Percentiles rank a stretch among this genome's conserved stretches.
Conservation (phyloP, 2,888 invertebrate genomes). For the Hemicrepidius hirtus region DNA sequence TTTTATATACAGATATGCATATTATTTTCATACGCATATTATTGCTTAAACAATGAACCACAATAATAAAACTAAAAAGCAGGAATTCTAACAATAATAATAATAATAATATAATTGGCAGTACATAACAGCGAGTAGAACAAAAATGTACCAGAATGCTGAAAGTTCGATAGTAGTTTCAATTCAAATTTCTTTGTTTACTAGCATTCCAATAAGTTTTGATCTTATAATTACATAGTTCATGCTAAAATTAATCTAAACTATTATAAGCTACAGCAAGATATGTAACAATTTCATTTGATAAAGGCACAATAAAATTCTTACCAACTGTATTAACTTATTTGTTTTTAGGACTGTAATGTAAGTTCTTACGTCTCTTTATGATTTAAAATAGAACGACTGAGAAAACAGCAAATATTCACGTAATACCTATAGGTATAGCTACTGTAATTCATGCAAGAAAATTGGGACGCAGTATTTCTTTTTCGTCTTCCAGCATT, state of each 20-base stretch:
- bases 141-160: conserved; percentile 4
- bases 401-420: too few species aligned
- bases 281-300: conserved; percentile 42
- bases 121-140: conserved; percentile 21
- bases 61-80: conserved; percentile 12
- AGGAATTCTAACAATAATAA: conserved; percentile 24
- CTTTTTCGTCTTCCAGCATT: too few species aligned
- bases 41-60: neutral
- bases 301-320: conserved; percentile 36
- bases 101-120: conserved; percentile 30
- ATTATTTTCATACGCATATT: conserved; percentile 20
- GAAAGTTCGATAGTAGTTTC: neutral
- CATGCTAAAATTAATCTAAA: conserved; percentile 14
- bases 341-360: neutral
- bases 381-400: conserved; percentile 28
- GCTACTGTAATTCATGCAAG: too few species aligned
- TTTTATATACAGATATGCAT: conserved; percentile 23
- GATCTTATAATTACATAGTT: conserved; percentile 5
- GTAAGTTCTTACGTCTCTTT: neutral
- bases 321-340: neutral
- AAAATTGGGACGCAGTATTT: too few species aligned
- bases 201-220: conserved; percentile 14
- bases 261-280: conserved; percentile 34
- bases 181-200: neutral
- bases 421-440: too few species aligned